Evolutionary conservation across 2,113 vertebrate genomes (phyloP), one percentile per base, ranked within the genome.

Genomic region (Oreochromis spilurus): DNA sequence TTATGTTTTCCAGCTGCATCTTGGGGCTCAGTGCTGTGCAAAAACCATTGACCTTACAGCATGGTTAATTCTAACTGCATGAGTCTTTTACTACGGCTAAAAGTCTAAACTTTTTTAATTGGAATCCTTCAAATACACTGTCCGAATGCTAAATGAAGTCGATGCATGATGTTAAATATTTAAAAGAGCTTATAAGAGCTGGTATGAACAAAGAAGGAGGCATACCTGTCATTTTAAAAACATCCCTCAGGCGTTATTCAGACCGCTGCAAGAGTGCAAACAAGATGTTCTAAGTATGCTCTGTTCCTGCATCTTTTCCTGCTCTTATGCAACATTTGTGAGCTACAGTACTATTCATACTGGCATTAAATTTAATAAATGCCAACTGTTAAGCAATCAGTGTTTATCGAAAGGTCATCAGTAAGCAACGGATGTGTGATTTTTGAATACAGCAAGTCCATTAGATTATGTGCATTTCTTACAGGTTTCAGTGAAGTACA

Each of bases 1-100:
- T 93, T 86, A 86, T 80, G 79, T 85, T 82, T 82, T 86, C 38
- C 50, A 84, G 87, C 52, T 77, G 72, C 45, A 87, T 85, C 72
- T 34, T 50, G 21, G 24, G n/a, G 57, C 83, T 75, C 36, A 83
- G 54, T 83, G 38, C 60, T 58, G 24, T 54, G 83, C 84, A 79
- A 84, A 87, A 87, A 58, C 52, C 60, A 29, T 31, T 82, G 82
- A 79, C 82, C 54, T 81, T 83, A 10, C 17, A 79, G 55, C 40
- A 26, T 57, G 38, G 70, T 79, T 43, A 62, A 62, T 50, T 84
- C 86, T 43, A 82, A 50, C 65, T 45, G 53, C 53, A 17, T 19
- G 6, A 13, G 11, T n/a, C 38, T 78, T 78, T 80, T 12, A 21
- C 72, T 77, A 29, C 21, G 26, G 82, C 80, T 72, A n/a, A 60